Base-by-base conservation (phyloP, 2,113 vertebrate species). In the Clarias batrachus region DNA sequence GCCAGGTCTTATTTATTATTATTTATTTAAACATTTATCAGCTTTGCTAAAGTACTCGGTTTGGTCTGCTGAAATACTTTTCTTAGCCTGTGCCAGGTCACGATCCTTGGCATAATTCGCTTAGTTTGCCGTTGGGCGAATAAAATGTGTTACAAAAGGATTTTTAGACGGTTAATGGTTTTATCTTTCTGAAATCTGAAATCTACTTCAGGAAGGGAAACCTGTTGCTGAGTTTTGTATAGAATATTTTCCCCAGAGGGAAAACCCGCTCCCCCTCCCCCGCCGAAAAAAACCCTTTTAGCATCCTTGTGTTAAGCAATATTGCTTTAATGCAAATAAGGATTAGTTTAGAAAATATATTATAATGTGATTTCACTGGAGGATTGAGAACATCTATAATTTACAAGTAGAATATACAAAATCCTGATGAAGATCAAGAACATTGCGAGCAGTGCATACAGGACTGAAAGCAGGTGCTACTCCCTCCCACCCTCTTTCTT, bases 381-480 rank as follows among this genome's bases (percentile, higher is more conserved):
- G 68, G 27, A 66, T 76, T 76, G 70, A 4, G 65, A 57, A 71
- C n/a, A 70, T 70, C 16, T 33, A 56, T 33, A 70, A 83, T 74
- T 48, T 83, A 30, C 33, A 10, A 23, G 27, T 21, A 62, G n/a
- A 23, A 60, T 62, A 60, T 62, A 12, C 54, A 57, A 30, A 79
- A 79, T 16, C 33, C 16, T 33, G 56, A 82, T 41, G 19, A 14
- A 57, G n/a, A 77, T 57, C 37, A 37, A 68, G 33, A 52, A 54
- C 23, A 84, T 84, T 37, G 30, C 16, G 23, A 63, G 68, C 33
- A 60, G 60, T 76, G 17, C 52, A 59, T 63, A 0, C 62, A 54
- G 12, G 37, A 81, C 33, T 81, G 13, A 65, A 73, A 41, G 85
- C 88, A 89, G 85, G 85, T 89, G 88, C 82, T 56, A 52, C 65